These are phyloP conservation scores for Dynastes hyllus DNA, from an alignment of 2,888 invertebrate species.

Conservation along the genomic window DNA sequence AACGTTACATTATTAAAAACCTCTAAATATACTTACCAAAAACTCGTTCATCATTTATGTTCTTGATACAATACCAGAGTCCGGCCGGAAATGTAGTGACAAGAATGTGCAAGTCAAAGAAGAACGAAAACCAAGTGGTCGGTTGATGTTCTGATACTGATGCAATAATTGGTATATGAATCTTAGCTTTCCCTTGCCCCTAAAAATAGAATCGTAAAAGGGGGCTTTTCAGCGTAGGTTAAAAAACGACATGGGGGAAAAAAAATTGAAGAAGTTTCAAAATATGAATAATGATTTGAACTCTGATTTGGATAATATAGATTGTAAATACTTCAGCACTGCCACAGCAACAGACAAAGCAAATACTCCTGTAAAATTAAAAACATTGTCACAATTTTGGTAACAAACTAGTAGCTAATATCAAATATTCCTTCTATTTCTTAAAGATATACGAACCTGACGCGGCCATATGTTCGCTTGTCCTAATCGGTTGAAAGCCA, in stretches of 20 bases:
- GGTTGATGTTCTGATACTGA: slow-evolving; percentile 99
- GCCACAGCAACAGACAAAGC: slow-evolving; percentile 93
- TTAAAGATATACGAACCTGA: slow-evolving; percentile 75
- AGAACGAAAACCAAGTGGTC: slow-evolving; percentile 99
- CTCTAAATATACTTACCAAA: slow-evolving; percentile 82
- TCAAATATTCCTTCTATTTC: slow-evolving; percentile 13
- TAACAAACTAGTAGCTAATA: neutral
- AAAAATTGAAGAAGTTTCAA: slow-evolving; percentile 83
- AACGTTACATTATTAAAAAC: neutral
- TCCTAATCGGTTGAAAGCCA: slow-evolving; percentile 98
- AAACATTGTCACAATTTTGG: slow-evolving; percentile 6
- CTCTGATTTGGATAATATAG: slow-evolving; percentile 89
- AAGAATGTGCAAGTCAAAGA: slow-evolving; percentile 98
- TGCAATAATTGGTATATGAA: slow-evolving; percentile 99
- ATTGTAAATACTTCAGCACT: slow-evolving; percentile 89
- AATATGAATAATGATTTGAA: slow-evolving; percentile 90
- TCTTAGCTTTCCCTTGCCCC: slow-evolving; percentile 99
- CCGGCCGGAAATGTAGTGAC: slow-evolving; percentile 98
- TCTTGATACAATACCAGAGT: slow-evolving; percentile 98
- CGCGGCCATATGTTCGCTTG: slow-evolving; percentile 99
- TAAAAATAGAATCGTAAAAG: slow-evolving; percentile 96
- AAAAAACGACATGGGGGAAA: slow-evolving; percentile 89
- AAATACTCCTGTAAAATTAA: slow-evolving; percentile 86
- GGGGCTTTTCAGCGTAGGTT: too few species aligned
- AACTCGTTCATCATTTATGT: slow-evolving; percentile 97